A percentile compares a stretch with the other conserved stretches of the same genome.
Conservation (phyloP, 2,113 vertebrate genomes). For the Pygoscelis adeliae region DNA sequence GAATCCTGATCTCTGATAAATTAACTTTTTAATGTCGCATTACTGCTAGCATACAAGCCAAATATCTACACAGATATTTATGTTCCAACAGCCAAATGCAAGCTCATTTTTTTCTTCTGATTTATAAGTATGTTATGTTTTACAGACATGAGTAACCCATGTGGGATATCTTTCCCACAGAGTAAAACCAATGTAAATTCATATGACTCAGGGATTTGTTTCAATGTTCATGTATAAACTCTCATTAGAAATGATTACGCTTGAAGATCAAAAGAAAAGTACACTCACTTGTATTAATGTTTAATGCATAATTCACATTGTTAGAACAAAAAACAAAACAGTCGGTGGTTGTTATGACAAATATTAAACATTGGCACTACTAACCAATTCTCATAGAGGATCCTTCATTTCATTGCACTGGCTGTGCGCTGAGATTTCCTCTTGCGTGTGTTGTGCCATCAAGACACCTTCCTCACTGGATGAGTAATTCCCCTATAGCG, state of each 20-base stretch:
- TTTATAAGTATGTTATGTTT: constrained; percentile 36
- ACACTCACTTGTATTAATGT: constrained; percentile 57
- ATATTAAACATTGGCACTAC: constrained; percentile 16
- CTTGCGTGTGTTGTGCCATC: neutral
- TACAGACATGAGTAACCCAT: constrained; percentile 49
- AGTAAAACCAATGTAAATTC: constrained; percentile 61
- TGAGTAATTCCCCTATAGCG: neutral
- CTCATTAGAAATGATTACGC: constrained; percentile 64
- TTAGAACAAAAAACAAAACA: constrained; percentile 58
- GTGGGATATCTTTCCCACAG: constrained; percentile 54
- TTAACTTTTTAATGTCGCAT: neutral
- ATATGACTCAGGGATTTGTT: constrained; percentile 65
- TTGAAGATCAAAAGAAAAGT: constrained; percentile 62
- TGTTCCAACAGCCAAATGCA: constrained; percentile 16
- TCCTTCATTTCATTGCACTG: neutral
- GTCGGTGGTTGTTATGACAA: constrained; percentile 47
- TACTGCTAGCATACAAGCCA: neutral
- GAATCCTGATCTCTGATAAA: constrained; percentile 17
- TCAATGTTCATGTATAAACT: constrained; percentile 60
- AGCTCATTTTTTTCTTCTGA: neutral
- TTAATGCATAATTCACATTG: constrained; percentile 64
- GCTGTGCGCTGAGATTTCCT: neutral
- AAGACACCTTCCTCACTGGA: neutral
- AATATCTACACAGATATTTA: neutral
- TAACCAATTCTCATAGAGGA: constrained; percentile 34